Evolutionary conservation across 2,797 vertebrate species (phyloP).

Genomic region (Nasua narica): DNA sequence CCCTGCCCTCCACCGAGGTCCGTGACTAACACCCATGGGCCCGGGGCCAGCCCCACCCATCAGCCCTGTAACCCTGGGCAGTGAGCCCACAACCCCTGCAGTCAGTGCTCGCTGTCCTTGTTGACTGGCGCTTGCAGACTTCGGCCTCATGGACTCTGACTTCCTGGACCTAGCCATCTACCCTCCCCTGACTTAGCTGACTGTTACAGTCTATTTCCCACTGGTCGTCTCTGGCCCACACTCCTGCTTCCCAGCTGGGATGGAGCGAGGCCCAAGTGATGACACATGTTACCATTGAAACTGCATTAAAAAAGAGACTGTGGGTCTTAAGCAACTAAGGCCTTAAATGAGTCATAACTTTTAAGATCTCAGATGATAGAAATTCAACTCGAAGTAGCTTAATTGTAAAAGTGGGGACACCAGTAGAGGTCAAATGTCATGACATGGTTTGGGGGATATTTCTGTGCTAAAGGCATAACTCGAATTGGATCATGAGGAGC

Average conservation of each 20-base stretch:
- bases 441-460: not conserved
- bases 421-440: not conserved
- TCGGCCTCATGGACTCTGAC: constrained; percentile 24
- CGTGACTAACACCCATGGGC: constrained; percentile 46
- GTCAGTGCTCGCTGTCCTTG: not conserved
- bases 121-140: not conserved
- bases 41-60: constrained; percentile 22
- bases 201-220: not conserved
- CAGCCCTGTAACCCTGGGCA: constrained; percentile 38
- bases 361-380: not conserved
- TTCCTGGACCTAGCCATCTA: not conserved
- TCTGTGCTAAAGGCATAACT: not conserved
- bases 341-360: not conserved
- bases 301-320: not conserved
- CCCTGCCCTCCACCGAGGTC: not conserved
- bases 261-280: not conserved
- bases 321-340: constrained; percentile 9
- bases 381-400: constrained; percentile 13
- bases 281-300: not conserved
- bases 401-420: not conserved
- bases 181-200: not conserved
- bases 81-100: constrained; percentile 38
- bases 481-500: not conserved
- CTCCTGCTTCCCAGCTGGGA: not conserved
- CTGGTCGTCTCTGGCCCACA: constrained; percentile 10